Percentiles rank a stretch among this genome's conserved stretches.
Conservation (phyloP, 2,113 vertebrate species). For the Stigmatopora nigra region DNA sequence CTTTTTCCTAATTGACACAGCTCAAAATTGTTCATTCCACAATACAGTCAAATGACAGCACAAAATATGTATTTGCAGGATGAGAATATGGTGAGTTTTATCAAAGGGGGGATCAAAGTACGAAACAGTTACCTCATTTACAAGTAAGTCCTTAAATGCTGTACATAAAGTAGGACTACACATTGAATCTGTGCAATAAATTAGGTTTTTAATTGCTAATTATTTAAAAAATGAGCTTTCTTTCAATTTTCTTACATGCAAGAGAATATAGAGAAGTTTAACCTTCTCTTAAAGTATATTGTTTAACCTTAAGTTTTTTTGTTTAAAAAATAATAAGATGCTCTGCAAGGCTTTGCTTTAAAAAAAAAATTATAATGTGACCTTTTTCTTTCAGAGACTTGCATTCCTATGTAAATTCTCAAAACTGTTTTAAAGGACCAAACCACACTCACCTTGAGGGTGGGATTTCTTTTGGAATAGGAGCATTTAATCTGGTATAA, state of each 20-base stretch:
- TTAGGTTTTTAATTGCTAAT: no score
- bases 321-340: background rate
- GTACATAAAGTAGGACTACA: background rate
- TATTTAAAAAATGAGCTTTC: no score
- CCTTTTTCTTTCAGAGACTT: conserved; percentile 63
- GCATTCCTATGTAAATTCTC: conserved; percentile 65
- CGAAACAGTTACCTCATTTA: conserved; percentile 79
- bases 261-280: no score
- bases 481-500: conserved; percentile 76
- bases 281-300: no score
- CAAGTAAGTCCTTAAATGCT: conserved; percentile 64
- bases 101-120: conserved; percentile 80
- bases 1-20: background rate
- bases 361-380: no score
- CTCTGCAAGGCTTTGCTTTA: background rate
- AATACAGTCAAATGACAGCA: background rate
- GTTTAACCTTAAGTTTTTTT: no score
- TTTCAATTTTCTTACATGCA: no score
- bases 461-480: conserved; percentile 73
- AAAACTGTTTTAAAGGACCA: conserved; percentile 56
- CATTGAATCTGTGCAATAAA: background rate
- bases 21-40: background rate
- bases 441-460: conserved; percentile 73
- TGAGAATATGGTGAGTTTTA: conserved; percentile 81
- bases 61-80: conserved; percentile 54